phyloP scores from a whole-genome alignment of 2,113 vertebrate genomes.

The Toxotes chatareus region DNA sequence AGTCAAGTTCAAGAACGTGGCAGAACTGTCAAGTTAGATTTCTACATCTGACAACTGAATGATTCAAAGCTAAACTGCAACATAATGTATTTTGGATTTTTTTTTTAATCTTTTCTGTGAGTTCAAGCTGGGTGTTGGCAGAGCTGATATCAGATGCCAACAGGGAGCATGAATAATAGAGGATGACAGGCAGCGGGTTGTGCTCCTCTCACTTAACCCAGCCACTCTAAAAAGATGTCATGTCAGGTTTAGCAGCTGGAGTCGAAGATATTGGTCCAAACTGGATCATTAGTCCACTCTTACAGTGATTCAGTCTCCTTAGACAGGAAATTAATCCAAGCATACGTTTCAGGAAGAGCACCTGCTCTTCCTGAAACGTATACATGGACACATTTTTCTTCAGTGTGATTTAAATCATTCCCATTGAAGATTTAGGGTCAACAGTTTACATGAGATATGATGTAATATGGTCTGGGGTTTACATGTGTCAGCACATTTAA shows the following conservation, averaged over 20 bases:
- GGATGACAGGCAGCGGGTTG: not conserved
- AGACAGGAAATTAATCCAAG: no score
- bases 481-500: no score
- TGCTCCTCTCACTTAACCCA: conserved; percentile 18
- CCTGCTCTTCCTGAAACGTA: no score
- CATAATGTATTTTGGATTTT: not conserved
- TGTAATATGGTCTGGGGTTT: no score
- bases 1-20: not conserved
- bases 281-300: no score
- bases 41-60: not conserved
- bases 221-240: not conserved
- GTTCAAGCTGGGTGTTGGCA: not conserved
- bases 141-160: conserved; percentile 56
- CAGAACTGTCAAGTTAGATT: conserved; percentile 4
- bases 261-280: no score
- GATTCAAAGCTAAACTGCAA: conserved; percentile 5
- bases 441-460: no score
- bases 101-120: conserved; percentile 5
- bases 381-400: no score
- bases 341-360: no score
- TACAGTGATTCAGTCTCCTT: no score
- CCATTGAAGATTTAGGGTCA: no score
- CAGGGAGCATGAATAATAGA: conserved; percentile 74
- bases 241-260: conserved; percentile 34
- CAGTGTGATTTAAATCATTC: no score